Base-by-base conservation (phyloP, 1,140 invertebrate species). In the Platyscapa corneri region DNA sequence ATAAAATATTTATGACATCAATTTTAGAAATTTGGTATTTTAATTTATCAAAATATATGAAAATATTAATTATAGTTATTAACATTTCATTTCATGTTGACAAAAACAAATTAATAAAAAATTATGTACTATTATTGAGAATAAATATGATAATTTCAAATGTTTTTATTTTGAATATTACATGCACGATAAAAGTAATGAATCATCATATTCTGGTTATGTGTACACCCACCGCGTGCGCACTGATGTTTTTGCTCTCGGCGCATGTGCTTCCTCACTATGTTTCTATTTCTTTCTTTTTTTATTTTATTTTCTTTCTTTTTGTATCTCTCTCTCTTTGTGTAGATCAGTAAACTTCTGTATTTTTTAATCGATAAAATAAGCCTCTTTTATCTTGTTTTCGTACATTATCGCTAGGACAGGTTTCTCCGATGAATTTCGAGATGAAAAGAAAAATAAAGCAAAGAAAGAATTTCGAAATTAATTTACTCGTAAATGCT, bases 311-410 rank as follows among this genome's bases (percentile, higher is more conserved):
- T 46, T 60, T 5, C 64, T 80, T 39, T 53, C 80, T 72, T 46
- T 82, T 72, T 53, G 30, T 70, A 23, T 34, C 32, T 46, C 60
- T 70, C 60, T 42, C 42, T 18, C 3, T 37, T 37, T 70, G 16
- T 34, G 7, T 23, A 39, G 32, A n/a, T n/a, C 60, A n/a, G 14
- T 30, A 37, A 37, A 32, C 56, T 42, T 42, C 53, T 60, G 78
- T 81, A 85, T 85, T 85, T 85, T 76, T 85, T n/a, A 78, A 85
- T 85, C 84, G 84, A 85, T 85, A 85, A 85, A 85, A 85, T 85
- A 85, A 81, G 39, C 78, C 64, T 30, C 56, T 16, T 32, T 3
- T 39, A 6, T 46, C 46, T 8, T 1, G 67, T n/a, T 67, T 23
- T 56, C 30, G 60, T 8, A 27, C 8, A 37, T 27, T 30, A 18